These are phyloP conservation scores for Coccyzus lansbergi DNA, from an alignment of 2,797 vertebrate species.

Conservation along the genomic window DNA sequence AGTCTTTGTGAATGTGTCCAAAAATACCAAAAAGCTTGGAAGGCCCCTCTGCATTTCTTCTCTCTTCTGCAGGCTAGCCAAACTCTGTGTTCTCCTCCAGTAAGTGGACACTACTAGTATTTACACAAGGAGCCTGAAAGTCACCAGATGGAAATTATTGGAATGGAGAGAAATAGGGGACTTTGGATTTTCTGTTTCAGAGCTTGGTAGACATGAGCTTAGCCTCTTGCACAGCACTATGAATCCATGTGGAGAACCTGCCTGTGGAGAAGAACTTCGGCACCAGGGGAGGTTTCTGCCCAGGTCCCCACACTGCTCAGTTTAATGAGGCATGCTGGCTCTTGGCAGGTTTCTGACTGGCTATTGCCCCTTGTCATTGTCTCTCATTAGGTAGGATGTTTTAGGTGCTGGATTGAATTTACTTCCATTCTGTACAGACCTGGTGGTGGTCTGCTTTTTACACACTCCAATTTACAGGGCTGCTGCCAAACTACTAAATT, in stretches of 20 bases:
- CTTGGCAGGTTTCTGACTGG: neutral
- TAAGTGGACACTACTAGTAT: neutral
- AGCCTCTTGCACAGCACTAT: neutral
- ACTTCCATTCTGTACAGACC: neutral
- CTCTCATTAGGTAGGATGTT: neutral
- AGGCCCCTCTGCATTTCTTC: neutral
- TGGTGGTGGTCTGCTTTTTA: slow-evolving; percentile 33
- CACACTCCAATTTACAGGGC: slow-evolving; percentile 20
- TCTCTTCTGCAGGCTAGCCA: neutral
- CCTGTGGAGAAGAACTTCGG: neutral
- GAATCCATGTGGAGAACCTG: neutral
- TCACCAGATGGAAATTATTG: neutral
- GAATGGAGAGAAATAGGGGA: neutral
- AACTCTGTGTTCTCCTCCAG: neutral
- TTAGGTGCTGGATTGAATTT: slow-evolving; percentile 1
- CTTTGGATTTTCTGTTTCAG: neutral
- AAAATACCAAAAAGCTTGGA: neutral
- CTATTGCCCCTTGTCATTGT: neutral
- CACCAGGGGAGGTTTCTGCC: neutral
- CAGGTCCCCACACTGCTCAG: fast-evolving
- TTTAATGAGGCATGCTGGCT: neutral
- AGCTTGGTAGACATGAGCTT: neutral
- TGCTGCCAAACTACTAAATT: neutral
- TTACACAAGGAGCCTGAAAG: neutral
- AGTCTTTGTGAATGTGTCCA: neutral